Base-by-base conservation (phyloP, 2,113 vertebrate species). In the Pteropus alecto region DNA sequence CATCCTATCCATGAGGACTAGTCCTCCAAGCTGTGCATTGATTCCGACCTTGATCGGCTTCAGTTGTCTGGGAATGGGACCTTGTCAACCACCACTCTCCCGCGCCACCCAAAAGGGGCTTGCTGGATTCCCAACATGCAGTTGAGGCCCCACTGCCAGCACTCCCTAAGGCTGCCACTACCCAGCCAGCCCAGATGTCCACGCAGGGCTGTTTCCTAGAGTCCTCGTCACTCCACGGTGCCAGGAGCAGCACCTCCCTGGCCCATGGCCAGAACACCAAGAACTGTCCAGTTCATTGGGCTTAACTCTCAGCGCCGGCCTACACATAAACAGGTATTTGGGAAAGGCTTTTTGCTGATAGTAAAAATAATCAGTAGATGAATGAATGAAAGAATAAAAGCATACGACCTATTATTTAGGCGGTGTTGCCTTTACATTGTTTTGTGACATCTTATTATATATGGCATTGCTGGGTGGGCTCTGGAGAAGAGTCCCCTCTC, bases 361-460 rank as follows among this genome's bases (percentile, higher is more conserved):
- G 48, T 41, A 58, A 67, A 77, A 79, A 71, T 22, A 51, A 46
- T 22, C 61, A 24, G 70, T 5, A n/a, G 24, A 43, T 16, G 41
- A 94, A 84, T 18, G 77, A 73, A 87, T 43, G 22, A 63, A 94
- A 63, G 65, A 24, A 54, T 65, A 73, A 87, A 87, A 77, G 28
- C 30, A 61, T 2, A 5, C 0, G 26, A 63, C 35, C 82, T 38
- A 7, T 67, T 65, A 24, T 24, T 43, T 46, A 93, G 67, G 67
- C 41, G 46, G 26, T 33, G 16, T 15, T 28, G 79, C 56, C 58
- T 38, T 79, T 30, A 51, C 1, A 1, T 3, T 24, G 5, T 56
- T 68, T 82, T 35, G 46, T 46, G 28, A 26, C 26, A 8, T 24
- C 35, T 26, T 68, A 19, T 35, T 46, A 30, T 1, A 26, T 2